Base-by-base conservation (phyloP, 1,140 invertebrate species). In the Bombus ignitus region DNA sequence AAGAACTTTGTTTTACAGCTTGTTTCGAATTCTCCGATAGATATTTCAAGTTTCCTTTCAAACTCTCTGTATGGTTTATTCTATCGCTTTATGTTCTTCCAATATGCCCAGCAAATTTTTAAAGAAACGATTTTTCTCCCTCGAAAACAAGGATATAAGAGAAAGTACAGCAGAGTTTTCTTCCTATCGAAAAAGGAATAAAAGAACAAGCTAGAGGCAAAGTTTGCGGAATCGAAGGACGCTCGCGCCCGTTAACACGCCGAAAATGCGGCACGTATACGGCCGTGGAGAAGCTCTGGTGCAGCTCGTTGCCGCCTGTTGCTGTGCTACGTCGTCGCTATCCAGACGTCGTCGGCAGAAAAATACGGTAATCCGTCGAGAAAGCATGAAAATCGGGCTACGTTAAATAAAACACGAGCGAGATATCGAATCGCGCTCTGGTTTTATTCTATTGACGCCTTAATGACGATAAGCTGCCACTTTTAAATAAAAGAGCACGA, bases 281-380 rank as follows among this genome's bases (percentile, higher is more conserved):
- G 35, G 22, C 28, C 37, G 32, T 79, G 44, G 18, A 12, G 79
- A 25, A 81, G 28, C 28, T 39, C 25, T n/a, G 57, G 39, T n/a
- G 59, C 42, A 53, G 73, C 47, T 82, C 53, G 59, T 76, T 65
- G 59, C 81, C 10, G 81, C 81, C 81, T 83, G 81, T 83, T 83
- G 81, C 81, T 83, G 73, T 9, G 44, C 81, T 15, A 44, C 39
- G 39, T 35, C 53, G 53, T 28, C 13, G 42, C 42, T 68, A 5
- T 15, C 70, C 70, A 15, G 66, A 25, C 70, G 22, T 42, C 68
- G 44, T 37, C 18, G 66, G 1, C 42, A 47, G 72, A 68, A 83
- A 83, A 77, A 68, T 77, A 39, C 73, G 15, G 57, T 77, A 42
- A 77, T 77, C 42, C 73, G 44, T 12, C 78, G 44, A 12, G 35